Percentiles rank a stretch among this genome's conserved stretches.
phyloP scores from a whole-genome alignment of 2,113 vertebrate genomes.

The Lutjanus erythropterus region DNA sequence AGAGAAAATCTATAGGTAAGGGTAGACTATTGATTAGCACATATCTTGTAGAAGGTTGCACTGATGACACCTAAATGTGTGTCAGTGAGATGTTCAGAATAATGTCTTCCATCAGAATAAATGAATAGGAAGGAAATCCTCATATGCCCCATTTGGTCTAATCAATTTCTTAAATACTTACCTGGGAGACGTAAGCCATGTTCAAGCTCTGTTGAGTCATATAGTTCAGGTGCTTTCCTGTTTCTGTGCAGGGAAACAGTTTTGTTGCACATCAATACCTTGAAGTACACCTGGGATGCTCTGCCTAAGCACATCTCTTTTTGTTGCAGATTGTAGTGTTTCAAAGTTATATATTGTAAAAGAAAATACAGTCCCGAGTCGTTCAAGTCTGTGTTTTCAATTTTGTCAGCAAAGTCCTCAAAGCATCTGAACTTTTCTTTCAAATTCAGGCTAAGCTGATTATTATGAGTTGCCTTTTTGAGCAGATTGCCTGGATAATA shows the following conservation, averaged over 20 bases:
- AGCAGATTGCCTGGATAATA: conserved; percentile 49
- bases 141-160: conserved; percentile 11
- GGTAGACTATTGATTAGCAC: conserved; percentile 61
- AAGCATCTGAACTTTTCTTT: conserved; percentile 10
- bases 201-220: not conserved
- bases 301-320: not conserved
- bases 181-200: not conserved
- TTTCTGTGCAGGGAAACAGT: not conserved
- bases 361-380: not conserved
- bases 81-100: conserved; percentile 38
- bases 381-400: conserved; percentile 19
- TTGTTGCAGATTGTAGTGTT: conserved; percentile 3
- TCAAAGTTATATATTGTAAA: not conserved
- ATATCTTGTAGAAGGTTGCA: conserved; percentile 31
- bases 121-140: conserved; percentile 14
- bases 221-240: not conserved
- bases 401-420: not conserved
- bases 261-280: conserved; percentile 4
- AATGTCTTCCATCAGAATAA: conserved; percentile 20
- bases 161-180: conserved; percentile 32
- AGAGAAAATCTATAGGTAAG: conserved; percentile 59
- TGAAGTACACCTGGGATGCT: not conserved
- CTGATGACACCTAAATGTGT: conserved; percentile 55
- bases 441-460: conserved; percentile 11
- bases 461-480: not conserved